These are phyloP conservation scores for Bungarus multicinctus DNA, from an alignment of 2,113 vertebrate species.

Conservation along the genomic window DNA sequence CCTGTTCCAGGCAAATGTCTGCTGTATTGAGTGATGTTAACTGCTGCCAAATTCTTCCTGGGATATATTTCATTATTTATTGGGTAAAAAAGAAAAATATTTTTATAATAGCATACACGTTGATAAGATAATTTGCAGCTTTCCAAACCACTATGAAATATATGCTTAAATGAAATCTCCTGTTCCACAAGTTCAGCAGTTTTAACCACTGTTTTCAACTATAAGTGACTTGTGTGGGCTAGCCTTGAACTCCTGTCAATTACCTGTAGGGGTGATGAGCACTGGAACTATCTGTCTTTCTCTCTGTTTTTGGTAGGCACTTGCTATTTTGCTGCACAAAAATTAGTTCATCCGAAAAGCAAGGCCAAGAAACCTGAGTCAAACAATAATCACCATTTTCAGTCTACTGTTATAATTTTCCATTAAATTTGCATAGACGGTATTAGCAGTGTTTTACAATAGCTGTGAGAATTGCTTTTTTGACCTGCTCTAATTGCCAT, in stretches of 20 bases:
- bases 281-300: not conserved
- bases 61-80: not conserved
- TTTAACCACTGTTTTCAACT: not conserved
- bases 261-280: not conserved
- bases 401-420: slow-evolving; percentile 42
- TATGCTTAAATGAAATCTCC: not conserved
- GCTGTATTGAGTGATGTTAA: not conserved
- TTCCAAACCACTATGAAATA: not conserved
- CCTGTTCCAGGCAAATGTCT: not conserved
- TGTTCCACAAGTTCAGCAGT: no score
- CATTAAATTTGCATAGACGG: slow-evolving; percentile 63
- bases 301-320: not conserved
- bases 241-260: not conserved
- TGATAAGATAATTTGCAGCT: not conserved
- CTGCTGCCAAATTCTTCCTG: not conserved
- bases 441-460: slow-evolving; percentile 76
- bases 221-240: not conserved
- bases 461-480: slow-evolving; percentile 68
- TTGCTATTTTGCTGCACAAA: slow-evolving; percentile 22
- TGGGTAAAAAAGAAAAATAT: not conserved
- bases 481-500: slow-evolving; percentile 56
- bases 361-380: slow-evolving; percentile 45
- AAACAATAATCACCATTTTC: slow-evolving; percentile 59
- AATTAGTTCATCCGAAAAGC: slow-evolving; percentile 40
- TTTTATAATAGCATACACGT: not conserved